Evolutionary conservation across 2,113 vertebrate genomes (phyloP), one percentile per base, ranked within the genome.

Genomic region (Sorex araneus): DNA sequence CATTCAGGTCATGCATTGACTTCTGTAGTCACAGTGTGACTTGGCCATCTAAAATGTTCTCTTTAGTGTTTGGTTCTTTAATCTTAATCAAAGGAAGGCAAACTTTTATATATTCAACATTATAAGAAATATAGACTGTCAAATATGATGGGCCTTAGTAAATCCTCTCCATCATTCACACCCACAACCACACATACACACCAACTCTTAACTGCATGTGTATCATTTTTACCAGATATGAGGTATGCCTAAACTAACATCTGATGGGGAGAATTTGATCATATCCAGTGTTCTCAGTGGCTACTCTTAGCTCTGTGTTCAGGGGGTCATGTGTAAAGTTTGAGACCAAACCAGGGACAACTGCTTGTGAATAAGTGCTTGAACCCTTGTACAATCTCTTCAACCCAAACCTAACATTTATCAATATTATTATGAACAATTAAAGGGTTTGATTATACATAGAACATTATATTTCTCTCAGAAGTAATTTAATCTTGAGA

Each of bases 21-120:
- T 69, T 93, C 43, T 94, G 54, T 45, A 67, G 91, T 95, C 75
- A 91, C 69, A 85, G 84, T 66, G 77, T 60, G 77, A 92, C 81
- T 90, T 93, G 70, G 57, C 23, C 25, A 70, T 84, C 93, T 94
- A 78, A 91, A 81, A 50, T 80, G 5, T 8, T 86, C 69, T 75
- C 64, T 89, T 77, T 77, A 57, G 87, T 89, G 63, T 94, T 94
- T 27, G 32, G 28, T 57, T 70, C 80, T 90, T 89, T 76, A 92
- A 25, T 57, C 43, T 94, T 93, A 93, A 77, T 32, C 80, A 93
- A 90, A 90, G 79, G 27, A 94, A 95, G 66, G 36, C 18, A 54
- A 13, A 63, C 2, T 54, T 84, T 75, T 5, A 78, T 5, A 82
- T 84, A 82, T 75, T 87, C 13, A 80, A 40, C 63, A 80, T 77